These are phyloP conservation scores for Patella ulyssiponensis DNA, from an alignment of 2,888 invertebrate genomes.

Conservation along the genomic window DNA sequence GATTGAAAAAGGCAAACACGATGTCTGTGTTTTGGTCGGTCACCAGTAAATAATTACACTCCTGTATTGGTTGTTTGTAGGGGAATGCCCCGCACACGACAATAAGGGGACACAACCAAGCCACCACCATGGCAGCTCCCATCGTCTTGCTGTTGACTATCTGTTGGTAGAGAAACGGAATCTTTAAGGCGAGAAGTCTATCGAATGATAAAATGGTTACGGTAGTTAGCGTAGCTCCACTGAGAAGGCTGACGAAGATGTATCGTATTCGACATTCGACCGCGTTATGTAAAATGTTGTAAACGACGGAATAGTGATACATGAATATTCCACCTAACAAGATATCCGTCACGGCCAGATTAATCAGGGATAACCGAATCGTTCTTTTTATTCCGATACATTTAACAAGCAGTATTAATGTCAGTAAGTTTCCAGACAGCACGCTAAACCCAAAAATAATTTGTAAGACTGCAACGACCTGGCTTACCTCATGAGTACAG, in stretches of 20 bases:
- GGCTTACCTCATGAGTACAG: neutral
- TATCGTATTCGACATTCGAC: neutral
- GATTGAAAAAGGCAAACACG: neutral
- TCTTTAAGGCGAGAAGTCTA: neutral
- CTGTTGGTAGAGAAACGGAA: neutral
- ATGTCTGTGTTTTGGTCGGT: neutral
- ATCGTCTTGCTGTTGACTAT: neutral
- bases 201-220: neutral
- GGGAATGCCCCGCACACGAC: neutral
- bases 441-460: neutral
- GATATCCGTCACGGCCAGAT: neutral
- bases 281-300: neutral
- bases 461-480: neutral
- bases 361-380: neutral
- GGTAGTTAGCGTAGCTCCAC: neutral
- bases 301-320: neutral
- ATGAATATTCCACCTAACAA: neutral
- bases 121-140: neutral
- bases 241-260: neutral
- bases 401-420: neutral
- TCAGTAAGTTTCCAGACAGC: neutral
- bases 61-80: neutral
- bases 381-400: neutral
- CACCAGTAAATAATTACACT: neutral
- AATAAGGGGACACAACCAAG: neutral